Conservation (phyloP, 2,888 invertebrate species). For the Drosophila phalerata region DNA sequence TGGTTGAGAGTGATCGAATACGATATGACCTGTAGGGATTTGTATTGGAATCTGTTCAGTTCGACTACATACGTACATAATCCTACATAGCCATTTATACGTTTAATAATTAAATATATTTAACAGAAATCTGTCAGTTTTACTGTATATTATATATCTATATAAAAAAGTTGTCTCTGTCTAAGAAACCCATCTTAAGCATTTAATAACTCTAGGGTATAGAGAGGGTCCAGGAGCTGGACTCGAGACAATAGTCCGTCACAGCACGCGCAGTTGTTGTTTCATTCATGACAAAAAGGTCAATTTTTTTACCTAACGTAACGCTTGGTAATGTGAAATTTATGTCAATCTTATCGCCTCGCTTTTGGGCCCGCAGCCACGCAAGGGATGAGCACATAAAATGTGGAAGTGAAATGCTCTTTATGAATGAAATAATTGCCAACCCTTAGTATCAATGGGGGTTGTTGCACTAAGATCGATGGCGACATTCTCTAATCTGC, state of each 20-base stretch:
- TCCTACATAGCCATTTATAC: no score
- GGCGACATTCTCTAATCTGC: slow-evolving; percentile 39
- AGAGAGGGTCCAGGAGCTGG: slow-evolving; percentile 12
- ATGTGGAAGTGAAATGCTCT: slow-evolving; percentile 52
- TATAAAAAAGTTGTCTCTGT: background rate
- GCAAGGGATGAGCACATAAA: slow-evolving; percentile 49
- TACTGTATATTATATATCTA: no score
- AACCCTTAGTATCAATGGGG: slow-evolving; percentile 54
- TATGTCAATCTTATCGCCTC: slow-evolving; percentile 78
- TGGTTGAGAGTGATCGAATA: background rate
- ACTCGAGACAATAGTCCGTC: background rate
- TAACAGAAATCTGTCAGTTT: no score
- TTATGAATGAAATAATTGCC: slow-evolving; percentile 67
- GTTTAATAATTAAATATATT: no score
- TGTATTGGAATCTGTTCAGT: background rate
- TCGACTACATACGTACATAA: no score
- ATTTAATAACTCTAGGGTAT: slow-evolving; percentile 10
- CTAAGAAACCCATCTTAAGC: background rate
- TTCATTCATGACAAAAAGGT: slow-evolving; percentile 69
- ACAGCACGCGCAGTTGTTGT: slow-evolving; percentile 52
- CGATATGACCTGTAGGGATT: slow-evolving; percentile 3
- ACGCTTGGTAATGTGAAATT: slow-evolving; percentile 71
- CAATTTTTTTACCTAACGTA: slow-evolving; percentile 46
- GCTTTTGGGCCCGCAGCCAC: slow-evolving; percentile 34
- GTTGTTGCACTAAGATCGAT: slow-evolving; percentile 43